phyloP scores from a whole-genome alignment of 2,113 vertebrate genomes.

The Pachypanchax playfairii region DNA sequence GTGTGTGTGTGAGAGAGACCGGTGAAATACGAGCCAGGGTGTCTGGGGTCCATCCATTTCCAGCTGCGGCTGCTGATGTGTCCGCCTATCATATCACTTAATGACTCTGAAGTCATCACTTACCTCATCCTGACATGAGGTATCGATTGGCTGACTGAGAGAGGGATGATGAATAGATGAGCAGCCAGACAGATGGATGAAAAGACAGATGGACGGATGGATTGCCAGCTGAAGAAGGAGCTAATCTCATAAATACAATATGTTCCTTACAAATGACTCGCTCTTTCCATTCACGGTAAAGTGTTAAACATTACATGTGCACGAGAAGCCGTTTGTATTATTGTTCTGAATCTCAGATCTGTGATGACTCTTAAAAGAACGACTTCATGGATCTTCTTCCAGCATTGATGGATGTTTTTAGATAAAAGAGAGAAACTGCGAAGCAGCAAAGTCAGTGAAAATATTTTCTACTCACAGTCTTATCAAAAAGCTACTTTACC shows the following conservation, averaged over 20 bases:
- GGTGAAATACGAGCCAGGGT: constrained; percentile 68
- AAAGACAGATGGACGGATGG: constrained; percentile 39
- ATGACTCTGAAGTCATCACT: constrained; percentile 76
- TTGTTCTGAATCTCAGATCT: background rate
- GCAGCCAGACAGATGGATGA: constrained; percentile 29
- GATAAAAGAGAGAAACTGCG: background rate
- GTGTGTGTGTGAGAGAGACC: constrained; percentile 9
- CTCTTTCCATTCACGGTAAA: constrained; percentile 17
- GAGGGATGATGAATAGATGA: constrained; percentile 46
- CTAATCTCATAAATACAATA: constrained; percentile 52
- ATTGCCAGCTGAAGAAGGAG: constrained; percentile 30
- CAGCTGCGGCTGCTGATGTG: constrained; percentile 60
- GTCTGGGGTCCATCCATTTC: constrained; percentile 66
- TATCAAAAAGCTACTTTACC: background rate
- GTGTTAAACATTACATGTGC: background rate
- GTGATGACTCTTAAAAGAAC: background rate
- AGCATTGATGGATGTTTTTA: background rate
- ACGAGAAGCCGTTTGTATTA: constrained; percentile 1
- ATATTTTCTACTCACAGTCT: background rate
- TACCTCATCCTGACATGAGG: constrained; percentile 73
- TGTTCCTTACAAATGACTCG: constrained; percentile 32
- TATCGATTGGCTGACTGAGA: constrained; percentile 64
- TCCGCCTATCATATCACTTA: constrained; percentile 70
- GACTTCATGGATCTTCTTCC: background rate
- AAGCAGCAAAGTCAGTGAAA: background rate